Evolutionary conservation across 1,140 invertebrate genomes (phyloP).

Genomic region (Ditylenchus dipsaci): DNA sequence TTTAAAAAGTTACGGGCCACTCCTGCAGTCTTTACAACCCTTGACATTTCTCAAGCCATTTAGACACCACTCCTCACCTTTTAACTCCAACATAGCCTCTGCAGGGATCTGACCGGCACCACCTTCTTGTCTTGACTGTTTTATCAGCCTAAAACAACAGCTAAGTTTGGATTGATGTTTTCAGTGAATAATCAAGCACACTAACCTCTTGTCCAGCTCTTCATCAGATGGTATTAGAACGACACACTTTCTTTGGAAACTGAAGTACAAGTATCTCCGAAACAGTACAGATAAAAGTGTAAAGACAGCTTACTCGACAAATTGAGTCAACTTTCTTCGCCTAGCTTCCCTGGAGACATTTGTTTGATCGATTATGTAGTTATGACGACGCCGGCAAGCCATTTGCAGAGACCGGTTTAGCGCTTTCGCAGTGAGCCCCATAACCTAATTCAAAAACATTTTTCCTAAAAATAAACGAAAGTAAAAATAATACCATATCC

Average conservation of each 20-base stretch:
- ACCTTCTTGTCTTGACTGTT: conserved; percentile 34
- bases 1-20: too few species aligned
- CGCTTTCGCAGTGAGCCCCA: conserved; percentile 54
- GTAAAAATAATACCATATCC: conserved; percentile 39
- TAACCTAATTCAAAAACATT: conserved; percentile 19
- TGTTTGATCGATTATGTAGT: conserved; percentile 56
- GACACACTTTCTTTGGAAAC: conserved; percentile 52
- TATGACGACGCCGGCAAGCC: conserved; percentile 54
- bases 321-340: conserved; percentile 37
- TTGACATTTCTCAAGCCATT: too few species aligned
- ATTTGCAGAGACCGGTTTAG: conserved; percentile 36
- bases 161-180: too few species aligned
- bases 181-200: too few species aligned
- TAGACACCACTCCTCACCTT: too few species aligned
- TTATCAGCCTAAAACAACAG: conserved; percentile 12
- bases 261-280: background rate
- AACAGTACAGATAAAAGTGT: background rate
- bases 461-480: too few species aligned
- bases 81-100: conserved; percentile 53
- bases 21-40: too few species aligned
- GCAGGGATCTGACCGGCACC: conserved; percentile 36
- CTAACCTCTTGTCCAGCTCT: conserved; percentile 33
- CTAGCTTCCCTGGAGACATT: conserved; percentile 48
- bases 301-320: background rate
- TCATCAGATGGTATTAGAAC: conserved; percentile 49